Evolutionary conservation across 2,113 vertebrate genomes (phyloP).

Genomic region (Hippolais icterina): DNA sequence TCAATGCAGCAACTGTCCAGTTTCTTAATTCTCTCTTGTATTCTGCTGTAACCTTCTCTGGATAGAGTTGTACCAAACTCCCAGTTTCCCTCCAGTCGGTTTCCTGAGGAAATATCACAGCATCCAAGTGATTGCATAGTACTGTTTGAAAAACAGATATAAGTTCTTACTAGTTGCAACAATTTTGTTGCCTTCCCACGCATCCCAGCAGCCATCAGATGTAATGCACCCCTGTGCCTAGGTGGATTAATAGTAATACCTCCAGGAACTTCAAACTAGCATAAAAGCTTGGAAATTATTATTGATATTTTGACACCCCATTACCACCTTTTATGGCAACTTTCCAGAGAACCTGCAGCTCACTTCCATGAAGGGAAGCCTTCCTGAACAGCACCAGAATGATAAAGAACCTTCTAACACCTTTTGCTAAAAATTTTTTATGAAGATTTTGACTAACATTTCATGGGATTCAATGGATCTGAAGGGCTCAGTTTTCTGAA

Average conservation of each 20-base stretch:
- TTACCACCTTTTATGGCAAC: neutral
- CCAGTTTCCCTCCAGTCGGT: neutral
- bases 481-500: neutral
- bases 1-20: neutral
- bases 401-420: neutral
- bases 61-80: neutral
- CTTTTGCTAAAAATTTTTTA: neutral
- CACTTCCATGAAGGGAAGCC: neutral
- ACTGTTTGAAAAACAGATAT: neutral
- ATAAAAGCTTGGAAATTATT: neutral
- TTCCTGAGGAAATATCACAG: neutral
- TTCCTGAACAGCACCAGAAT: neutral
- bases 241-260: neutral
- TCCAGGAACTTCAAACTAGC: neutral
- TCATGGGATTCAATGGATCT: neutral
- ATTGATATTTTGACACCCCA: neutral
- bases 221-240: neutral
- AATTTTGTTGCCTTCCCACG: neutral
- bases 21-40: neutral
- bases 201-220: neutral
- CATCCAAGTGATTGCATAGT: neutral
- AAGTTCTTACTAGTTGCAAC: neutral
- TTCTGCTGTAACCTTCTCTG: neutral
- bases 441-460: neutral
- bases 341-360: neutral